Evolutionary conservation across 2,797 vertebrate genomes (phyloP), one percentile per base, ranked within the genome.

Genomic region (Syngnathus acus): DNA sequence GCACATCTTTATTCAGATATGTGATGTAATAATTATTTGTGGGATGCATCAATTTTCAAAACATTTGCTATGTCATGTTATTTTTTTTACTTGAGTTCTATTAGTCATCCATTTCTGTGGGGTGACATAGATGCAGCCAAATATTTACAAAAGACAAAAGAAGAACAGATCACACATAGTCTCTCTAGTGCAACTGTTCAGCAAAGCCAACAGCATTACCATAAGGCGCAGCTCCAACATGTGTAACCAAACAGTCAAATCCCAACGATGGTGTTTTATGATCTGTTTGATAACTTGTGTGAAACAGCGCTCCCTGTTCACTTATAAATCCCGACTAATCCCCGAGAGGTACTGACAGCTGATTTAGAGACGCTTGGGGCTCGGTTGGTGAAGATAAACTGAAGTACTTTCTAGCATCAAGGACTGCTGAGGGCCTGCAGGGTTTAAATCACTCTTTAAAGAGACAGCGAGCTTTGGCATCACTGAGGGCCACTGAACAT

Each of bases 401-500:
- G 78, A 75, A 75, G 61, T 76, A 65, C 73, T 80, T 79, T 86
- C 81, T 74, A 64, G 75, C 67, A 42, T 71, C 50, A 64, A 78
- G 73, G 74, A 82, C 73, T 79, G 68, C 68, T 21, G 62, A 79
- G 77, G 72, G 87, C 86, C 89, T 69, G 68, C 76, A 82, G 81
- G 75, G 79, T 87, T 90, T 93, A 93, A 94, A 94, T 91, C 89
- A 92, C 81, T 85, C 86, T 89, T 91, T 82, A 89, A 90, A 89
- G 85, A 93, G 89, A 92, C 87, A 79, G 87, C 82, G 85, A 87
- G 86, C 77, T 89, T 86, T 83, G 83, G 62, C 57, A 65, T 74
- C 77, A 68, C 62, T 23, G 71, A 81, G 80, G 69, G 86, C 88
- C 83, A 47, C 6, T 51, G 65, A 64, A 53, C 38, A 11, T 53